Evolutionary conservation across 2,113 vertebrate genomes (phyloP).

Genomic region (Hemiprocne comata): DNA sequence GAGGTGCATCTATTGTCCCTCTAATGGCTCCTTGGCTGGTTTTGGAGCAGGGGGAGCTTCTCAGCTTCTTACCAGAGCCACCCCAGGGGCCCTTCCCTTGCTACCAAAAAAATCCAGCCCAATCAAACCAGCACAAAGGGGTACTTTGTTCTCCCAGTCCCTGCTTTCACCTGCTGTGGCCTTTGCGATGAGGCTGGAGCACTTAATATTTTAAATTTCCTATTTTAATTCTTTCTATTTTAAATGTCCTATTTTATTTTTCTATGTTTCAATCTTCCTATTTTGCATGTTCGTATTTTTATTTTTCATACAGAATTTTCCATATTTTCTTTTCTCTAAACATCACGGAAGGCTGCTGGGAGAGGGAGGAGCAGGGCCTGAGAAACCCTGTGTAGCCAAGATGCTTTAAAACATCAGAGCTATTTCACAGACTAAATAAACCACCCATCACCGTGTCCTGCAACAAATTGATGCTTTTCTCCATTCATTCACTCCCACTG

Average conservation of each 20-base stretch:
- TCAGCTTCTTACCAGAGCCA: too few relatives aligned
- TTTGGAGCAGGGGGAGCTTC: too few relatives aligned
- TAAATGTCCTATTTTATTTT: neutral
- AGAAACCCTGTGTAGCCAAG: neutral
- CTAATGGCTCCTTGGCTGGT: too few relatives aligned
- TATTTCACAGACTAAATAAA: neutral
- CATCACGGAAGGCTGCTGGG: neutral
- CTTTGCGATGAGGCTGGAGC: too few relatives aligned
- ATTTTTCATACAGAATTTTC: neutral
- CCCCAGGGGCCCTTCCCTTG: too few relatives aligned
- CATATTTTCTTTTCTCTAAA: neutral
- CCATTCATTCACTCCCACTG: neutral
- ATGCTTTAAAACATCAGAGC: neutral
- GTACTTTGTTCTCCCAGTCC: too few relatives aligned
- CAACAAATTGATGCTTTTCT: neutral
- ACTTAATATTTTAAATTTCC: neutral
- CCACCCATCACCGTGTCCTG: accelerated
- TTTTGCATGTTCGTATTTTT: neutral
- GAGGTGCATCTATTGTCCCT: too few relatives aligned
- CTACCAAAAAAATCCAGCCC: too few relatives aligned
- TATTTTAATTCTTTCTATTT: neutral
- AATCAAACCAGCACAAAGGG: too few relatives aligned
- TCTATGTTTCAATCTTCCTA: neutral
- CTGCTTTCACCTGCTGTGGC: too few relatives aligned
- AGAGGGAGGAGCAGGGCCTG: accelerated